Percentiles rank a stretch among this genome's conserved stretches.
These are phyloP conservation scores for Oscheius myriophilus DNA, from an alignment of 2,888 invertebrate genomes.

Conservation along the genomic window DNA sequence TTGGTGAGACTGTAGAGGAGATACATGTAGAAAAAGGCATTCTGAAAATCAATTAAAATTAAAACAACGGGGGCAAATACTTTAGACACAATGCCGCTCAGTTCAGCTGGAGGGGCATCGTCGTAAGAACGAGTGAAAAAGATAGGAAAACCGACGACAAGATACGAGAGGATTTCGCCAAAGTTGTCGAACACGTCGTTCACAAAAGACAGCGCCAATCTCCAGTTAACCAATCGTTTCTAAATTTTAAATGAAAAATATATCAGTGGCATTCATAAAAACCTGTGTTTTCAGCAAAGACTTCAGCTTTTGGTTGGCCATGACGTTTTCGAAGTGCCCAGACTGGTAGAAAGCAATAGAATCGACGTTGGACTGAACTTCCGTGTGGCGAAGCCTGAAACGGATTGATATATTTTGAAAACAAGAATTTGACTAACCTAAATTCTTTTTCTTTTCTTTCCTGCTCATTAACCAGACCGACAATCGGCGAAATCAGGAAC, in stretches of 20 bases:
- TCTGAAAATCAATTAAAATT: conserved; percentile 66
- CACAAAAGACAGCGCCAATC: conserved; percentile 53
- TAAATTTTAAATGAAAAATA: conserved; percentile 10
- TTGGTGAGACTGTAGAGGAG: conserved; percentile 76
- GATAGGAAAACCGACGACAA: conserved; percentile 72
- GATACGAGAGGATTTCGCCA: conserved; percentile 76
- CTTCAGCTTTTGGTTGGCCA: conserved; percentile 66
- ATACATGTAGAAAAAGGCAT: conserved; percentile 76
- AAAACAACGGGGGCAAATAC: conserved; percentile 65
- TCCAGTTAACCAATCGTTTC: conserved; percentile 60
- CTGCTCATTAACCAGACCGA: conserved; percentile 74
- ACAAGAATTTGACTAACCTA: neutral
- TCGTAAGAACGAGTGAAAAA: conserved; percentile 73
- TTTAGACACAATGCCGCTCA: conserved; percentile 75
- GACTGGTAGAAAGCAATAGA: conserved; percentile 67
- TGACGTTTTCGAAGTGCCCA: conserved; percentile 67
- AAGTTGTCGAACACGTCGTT: conserved; percentile 74
- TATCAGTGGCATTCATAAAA: neutral
- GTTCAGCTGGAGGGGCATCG: conserved; percentile 72
- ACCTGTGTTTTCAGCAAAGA: conserved; percentile 37
- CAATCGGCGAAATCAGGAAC: conserved; percentile 75
- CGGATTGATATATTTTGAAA: neutral
- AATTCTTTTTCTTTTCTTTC: conserved; percentile 75
- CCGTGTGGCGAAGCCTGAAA: conserved; percentile 63
- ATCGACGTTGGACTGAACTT: conserved; percentile 67